Percentiles rank a stretch among this genome's conserved stretches.
Conservation (phyloP, 2,113 vertebrate species). For the Telmatochromis sp. region DNA sequence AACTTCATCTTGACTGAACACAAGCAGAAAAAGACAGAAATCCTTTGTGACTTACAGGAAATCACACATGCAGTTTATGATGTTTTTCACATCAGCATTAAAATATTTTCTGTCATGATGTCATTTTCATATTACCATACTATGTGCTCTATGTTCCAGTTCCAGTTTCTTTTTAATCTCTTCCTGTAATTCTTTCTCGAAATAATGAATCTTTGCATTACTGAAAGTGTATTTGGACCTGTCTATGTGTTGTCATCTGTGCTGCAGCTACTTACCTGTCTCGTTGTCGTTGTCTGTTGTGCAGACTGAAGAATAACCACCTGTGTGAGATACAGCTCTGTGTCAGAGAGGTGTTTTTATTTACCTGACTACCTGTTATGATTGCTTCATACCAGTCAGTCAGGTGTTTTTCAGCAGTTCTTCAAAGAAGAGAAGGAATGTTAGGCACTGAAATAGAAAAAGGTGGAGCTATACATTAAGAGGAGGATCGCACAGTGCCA, state of each 20-base stretch:
- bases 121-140: not conserved
- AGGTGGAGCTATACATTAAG: not conserved
- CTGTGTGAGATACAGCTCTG: not conserved
- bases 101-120: not conserved
- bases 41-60: rapidly evolving
- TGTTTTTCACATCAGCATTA: not conserved
- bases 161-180: rapidly evolving
- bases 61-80: not conserved
- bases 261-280: not conserved
- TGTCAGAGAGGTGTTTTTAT: not conserved
- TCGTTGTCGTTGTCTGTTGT: not conserved
- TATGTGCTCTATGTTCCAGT: not conserved
- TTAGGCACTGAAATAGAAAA: not conserved
- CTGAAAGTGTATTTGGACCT: not conserved
- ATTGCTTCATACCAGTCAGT: not conserved
- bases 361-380: not conserved
- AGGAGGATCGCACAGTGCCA: not conserved
- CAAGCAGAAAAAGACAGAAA: not conserved
- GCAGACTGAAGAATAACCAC: not conserved
- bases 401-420: not conserved
- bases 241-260: not conserved
- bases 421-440: not conserved
- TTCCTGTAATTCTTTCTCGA: not conserved
- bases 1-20: not conserved
- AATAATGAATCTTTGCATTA: not conserved